These are phyloP conservation scores for Crotalus horridus DNA, from an alignment of 2,113 vertebrate species.

Conservation along the genomic window DNA sequence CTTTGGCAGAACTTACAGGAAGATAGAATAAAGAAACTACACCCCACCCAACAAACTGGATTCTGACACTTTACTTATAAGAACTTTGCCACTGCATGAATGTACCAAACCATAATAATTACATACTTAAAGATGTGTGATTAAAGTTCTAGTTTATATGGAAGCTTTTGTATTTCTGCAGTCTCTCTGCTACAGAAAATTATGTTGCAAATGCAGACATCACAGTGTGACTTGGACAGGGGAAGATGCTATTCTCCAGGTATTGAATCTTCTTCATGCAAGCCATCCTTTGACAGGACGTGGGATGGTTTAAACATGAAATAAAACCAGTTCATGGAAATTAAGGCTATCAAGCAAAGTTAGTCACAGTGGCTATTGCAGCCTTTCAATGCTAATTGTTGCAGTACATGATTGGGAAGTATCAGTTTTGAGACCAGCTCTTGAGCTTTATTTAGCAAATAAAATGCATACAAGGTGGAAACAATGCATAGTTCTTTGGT, in stretches of 20 bases:
- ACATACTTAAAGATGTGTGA: neutral
- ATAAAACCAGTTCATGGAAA: neutral
- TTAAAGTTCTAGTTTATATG: neutral
- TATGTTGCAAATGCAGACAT: neutral
- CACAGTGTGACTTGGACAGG: neutral
- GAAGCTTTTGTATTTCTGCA: neutral
- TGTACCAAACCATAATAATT: neutral
- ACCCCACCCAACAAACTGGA: no score
- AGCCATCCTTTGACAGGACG: neutral
- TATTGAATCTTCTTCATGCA: neutral
- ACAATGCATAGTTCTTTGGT: neutral
- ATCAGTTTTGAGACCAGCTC: neutral
- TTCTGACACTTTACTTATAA: neutral
- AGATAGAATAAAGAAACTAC: no score
- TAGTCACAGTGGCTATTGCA: neutral
- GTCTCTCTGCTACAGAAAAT: neutral
- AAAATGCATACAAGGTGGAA: neutral
- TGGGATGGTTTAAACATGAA: neutral
- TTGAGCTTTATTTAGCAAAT: neutral
- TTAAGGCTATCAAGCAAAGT: neutral
- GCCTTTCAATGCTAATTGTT: neutral
- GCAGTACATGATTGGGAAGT: neutral
- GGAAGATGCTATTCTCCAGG: neutral
- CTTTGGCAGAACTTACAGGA: no score
- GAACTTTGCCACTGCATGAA: neutral